Conservation (phyloP, 2,888 invertebrate genomes). For the Xestia ashworthii region DNA sequence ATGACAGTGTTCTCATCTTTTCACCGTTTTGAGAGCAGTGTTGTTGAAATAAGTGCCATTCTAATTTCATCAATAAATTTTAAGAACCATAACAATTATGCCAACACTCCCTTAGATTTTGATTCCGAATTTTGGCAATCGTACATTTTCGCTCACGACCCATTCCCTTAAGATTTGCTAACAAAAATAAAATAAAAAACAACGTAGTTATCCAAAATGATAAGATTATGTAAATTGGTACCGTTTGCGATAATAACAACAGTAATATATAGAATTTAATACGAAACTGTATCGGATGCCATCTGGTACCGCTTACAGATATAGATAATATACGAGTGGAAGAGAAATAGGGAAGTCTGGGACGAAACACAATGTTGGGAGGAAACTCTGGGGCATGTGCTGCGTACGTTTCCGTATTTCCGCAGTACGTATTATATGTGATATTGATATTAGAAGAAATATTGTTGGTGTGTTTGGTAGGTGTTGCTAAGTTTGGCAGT, state of each 20-base stretch:
- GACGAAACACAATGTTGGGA: slow-evolving; percentile 51
- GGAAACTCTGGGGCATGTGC: slow-evolving; percentile 48
- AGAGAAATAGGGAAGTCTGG: slow-evolving; percentile 52
- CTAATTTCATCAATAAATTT: not conserved
- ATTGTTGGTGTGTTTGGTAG: slow-evolving; percentile 25
- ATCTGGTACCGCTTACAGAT: slow-evolving; percentile 58
- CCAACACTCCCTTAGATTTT: not conserved
- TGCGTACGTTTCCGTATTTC: slow-evolving; percentile 37
- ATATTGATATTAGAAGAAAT: slow-evolving; percentile 55
- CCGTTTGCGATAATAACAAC: slow-evolving; percentile 55
- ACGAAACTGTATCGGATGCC: slow-evolving; percentile 55
- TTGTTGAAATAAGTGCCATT: not conserved
- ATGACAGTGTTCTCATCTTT: not conserved
- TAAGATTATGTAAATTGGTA: slow-evolving; percentile 59
- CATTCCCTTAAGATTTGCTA: slow-evolving; percentile 17
- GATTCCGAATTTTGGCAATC: not conserved
- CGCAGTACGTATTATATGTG: slow-evolving; percentile 18
- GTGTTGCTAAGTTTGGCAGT: slow-evolving; percentile 24
- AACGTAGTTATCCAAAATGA: slow-evolving; percentile 20
- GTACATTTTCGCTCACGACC: not conserved
- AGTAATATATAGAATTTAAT: slow-evolving; percentile 65
- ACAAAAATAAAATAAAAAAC: slow-evolving; percentile 40
- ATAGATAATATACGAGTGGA: slow-evolving; percentile 45
- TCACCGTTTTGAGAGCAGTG: not conserved
- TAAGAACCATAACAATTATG: not conserved